These are phyloP conservation scores for Bombycilla garrulus DNA, from an alignment of 2,113 vertebrate genomes.

Conservation along the genomic window DNA sequence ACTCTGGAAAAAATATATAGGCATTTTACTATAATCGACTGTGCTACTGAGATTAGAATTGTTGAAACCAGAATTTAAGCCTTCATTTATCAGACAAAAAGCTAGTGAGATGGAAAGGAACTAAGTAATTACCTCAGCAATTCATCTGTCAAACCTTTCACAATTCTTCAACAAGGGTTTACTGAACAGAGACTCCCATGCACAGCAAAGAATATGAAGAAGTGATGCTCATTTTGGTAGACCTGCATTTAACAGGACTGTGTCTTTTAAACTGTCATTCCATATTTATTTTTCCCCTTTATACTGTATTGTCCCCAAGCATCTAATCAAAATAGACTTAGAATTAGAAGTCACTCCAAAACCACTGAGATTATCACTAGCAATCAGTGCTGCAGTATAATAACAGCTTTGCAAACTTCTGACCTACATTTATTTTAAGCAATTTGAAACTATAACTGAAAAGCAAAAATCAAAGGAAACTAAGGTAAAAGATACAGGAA, in stretches of 20 bases:
- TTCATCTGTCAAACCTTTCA: conserved; percentile 67
- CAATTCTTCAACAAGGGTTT: conserved; percentile 42
- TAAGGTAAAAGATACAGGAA: background rate
- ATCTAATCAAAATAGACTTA: conserved; percentile 18
- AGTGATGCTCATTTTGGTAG: background rate
- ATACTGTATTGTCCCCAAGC: background rate
- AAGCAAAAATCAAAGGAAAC: background rate
- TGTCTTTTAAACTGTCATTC: background rate
- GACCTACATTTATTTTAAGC: background rate
- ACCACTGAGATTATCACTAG: background rate
- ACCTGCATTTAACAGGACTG: background rate
- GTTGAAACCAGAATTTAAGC: conserved; percentile 64
- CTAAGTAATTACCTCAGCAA: conserved; percentile 66
- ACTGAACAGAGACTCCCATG: background rate
- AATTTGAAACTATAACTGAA: background rate
- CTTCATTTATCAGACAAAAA: conserved; percentile 63
- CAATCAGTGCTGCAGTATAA: background rate
- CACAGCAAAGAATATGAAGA: conserved; percentile 11
- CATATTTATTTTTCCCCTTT: conserved; percentile 6
- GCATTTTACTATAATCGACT: conserved; percentile 61
- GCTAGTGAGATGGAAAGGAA: conserved; percentile 51
- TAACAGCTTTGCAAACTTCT: background rate
- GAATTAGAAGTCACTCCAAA: conserved; percentile 25
- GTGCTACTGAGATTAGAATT: conserved; percentile 59
- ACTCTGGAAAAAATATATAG: conserved; percentile 17